Evolutionary conservation across 2,888 invertebrate genomes (phyloP), one percentile per base, ranked within the genome.

Genomic region (Platerodrilus igneus): DNA sequence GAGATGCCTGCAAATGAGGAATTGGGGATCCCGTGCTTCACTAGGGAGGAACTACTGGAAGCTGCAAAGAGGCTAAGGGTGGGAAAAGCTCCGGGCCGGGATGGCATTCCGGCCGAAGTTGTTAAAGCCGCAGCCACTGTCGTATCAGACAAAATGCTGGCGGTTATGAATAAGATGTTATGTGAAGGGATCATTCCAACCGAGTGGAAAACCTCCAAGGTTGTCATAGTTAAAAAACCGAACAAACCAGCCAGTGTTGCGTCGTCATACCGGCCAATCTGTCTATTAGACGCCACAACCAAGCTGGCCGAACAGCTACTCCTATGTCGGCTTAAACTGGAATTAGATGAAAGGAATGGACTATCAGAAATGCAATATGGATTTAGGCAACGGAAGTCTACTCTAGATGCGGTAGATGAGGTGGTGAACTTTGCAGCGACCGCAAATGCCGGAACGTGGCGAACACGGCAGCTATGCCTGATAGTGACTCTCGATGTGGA

Each of bases 401-500:
- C 26, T 6, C 6, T 10, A 9, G 26, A 26, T 6, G 26, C 26
- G 26, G 9, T 26, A 10, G 7, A 6, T 6, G 6, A 8, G n/a
- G 26, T 26, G 26, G 6, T 8, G 26, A 10, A 26, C 7, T 8
- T 7, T 7, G 26, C 26, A 6, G 6, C 10, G 10, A 9, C 6
- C 7, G 6, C 7, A 8, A 26, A 9, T 10, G 6, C 6, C 6
- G 26, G 26, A 26, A 7, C 9, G 6, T 9, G 6, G 6, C 7
- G 26, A n/a, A 26, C n/a, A 6, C 7, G 26, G 10, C 7, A 9
- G 7, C 26, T n/a, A 6, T 26, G 26, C 10, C 6, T 26, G 7
- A n/a, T 26, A 10, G 10, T 26, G 6, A 26, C 26, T n/a, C 26
- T 26, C n/a, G 26, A 26, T 10, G 26, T 26, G 26, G 6, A 7